Evolutionary conservation across 1,140 invertebrate species (phyloP), one percentile per base, ranked within the genome.

Genomic region (Helicoverpa armigera): DNA sequence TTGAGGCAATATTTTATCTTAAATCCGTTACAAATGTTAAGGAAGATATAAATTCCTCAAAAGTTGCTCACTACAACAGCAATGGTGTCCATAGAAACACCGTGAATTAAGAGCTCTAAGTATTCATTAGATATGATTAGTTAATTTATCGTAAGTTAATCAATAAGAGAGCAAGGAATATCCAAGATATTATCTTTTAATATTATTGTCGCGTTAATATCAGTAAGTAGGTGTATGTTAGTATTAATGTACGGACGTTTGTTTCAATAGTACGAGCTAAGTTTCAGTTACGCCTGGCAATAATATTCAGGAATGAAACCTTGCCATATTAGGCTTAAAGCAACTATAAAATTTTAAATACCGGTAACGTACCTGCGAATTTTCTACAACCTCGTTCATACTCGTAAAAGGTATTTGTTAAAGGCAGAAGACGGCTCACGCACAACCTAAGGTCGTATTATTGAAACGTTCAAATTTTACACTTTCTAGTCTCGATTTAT

Each of bases 401-500:
- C 23, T 23, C 23, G 23, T 23, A 23, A 23, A 23, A 23, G 23
- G 23, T 23, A 23, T 23, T 23, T 23, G 23, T 23, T 23, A 23
- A 23, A 23, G 23, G 23, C 23, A 23, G 23, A 23, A 23, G 23
- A 23, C 23, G 23, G 23, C 23, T 56, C 14, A 9, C 2, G 16
- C 43, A 48, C 48, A 56, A 31, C 9, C n/a, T 79, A 56, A 70
- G 89, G 88, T 92, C 88, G 89, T 92, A 82, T 84, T 79, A 89
- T 90, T 89, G 87, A 84, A 79, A 89, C 43, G 76, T 84, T 87
- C 84, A 84, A 67, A 84, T 86, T 84, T 87, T 88, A 91, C 89
- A 92, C 89, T 92, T 91, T 94, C 93, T 94, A 94, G 93, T 94
- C 93, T 93, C 91, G 86, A 90, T 91, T 89, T 89, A 88, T 87